A percentile compares a stretch with the other conserved stretches of the same genome.
Conservation (phyloP, 2,888 invertebrate genomes). For the Ornithoptera priamus region DNA sequence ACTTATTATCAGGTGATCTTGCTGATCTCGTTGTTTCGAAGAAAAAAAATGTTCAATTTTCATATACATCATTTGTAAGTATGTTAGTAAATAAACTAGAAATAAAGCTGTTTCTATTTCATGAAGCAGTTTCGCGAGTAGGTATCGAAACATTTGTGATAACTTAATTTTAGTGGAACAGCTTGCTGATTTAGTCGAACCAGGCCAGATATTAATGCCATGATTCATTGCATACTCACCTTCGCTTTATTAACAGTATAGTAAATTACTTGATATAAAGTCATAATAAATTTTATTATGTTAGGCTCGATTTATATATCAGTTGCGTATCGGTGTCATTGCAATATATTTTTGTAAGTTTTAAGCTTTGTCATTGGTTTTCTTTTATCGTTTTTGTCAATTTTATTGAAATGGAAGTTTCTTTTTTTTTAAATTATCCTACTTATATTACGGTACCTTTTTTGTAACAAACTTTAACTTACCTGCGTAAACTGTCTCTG, state of each 20-base stretch:
- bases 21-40: no score
- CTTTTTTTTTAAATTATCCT: no score
- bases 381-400: no score
- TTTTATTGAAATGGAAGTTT: no score
- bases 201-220: not conserved
- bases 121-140: not conserved
- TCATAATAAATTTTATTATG: not conserved
- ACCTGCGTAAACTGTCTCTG: no score
- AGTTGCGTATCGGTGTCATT: not conserved
- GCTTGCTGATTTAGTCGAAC: not conserved
- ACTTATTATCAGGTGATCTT: no score
- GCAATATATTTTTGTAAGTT: not conserved
- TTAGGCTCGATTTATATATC: not conserved
- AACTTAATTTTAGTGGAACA: conserved; percentile 6
- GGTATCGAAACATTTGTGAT: not conserved
- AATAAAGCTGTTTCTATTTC: not conserved
- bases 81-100: no score
- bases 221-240: conserved; percentile 3
- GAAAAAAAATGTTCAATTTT: no score
- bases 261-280: not conserved
- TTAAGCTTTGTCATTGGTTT: not conserved
- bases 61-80: no score
- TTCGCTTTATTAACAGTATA: not conserved
- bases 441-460: no score
- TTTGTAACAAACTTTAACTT: no score